Percentiles rank a stretch among this genome's conserved stretches.
Conservation (phyloP, 2,113 vertebrate species). For the Parotia lawesii region DNA sequence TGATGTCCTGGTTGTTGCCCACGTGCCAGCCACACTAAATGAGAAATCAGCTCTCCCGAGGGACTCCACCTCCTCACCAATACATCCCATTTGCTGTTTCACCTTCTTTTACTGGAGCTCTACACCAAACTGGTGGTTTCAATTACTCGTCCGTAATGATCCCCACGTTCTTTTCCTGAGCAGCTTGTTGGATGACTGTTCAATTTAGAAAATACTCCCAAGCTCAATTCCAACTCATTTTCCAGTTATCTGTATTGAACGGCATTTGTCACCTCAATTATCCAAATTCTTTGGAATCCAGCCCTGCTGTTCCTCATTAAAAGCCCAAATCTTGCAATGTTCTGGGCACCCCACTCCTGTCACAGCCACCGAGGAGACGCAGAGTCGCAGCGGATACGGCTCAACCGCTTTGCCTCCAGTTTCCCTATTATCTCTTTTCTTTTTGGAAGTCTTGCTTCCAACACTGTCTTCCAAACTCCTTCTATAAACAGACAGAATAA, state of each 20-base stretch:
- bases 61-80: background rate
- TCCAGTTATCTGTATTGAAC: conserved; percentile 19
- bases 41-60: background rate
- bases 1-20: background rate
- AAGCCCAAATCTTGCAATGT: background rate
- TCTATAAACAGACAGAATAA: conserved; percentile 19
- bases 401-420: background rate
- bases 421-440: background rate
- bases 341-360: background rate
- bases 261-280: conserved; percentile 34
- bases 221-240: background rate
- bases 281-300: conserved; percentile 1
- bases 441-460: conserved; percentile 5
- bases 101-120: background rate
- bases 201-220: background rate
- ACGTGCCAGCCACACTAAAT: background rate
- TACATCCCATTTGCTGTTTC: background rate
- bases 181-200: background rate
- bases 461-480: background rate
- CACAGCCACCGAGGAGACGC: background rate
- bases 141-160: background rate
- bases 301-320: conserved; percentile 9
- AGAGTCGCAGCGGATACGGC: background rate
- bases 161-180: background rate
- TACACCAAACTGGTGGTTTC: background rate